Percentiles rank a stretch among this genome's conserved stretches.
These are phyloP conservation scores for Thymelicus sylvestris DNA, from an alignment of 2,888 invertebrate genomes.

Conservation along the genomic window DNA sequence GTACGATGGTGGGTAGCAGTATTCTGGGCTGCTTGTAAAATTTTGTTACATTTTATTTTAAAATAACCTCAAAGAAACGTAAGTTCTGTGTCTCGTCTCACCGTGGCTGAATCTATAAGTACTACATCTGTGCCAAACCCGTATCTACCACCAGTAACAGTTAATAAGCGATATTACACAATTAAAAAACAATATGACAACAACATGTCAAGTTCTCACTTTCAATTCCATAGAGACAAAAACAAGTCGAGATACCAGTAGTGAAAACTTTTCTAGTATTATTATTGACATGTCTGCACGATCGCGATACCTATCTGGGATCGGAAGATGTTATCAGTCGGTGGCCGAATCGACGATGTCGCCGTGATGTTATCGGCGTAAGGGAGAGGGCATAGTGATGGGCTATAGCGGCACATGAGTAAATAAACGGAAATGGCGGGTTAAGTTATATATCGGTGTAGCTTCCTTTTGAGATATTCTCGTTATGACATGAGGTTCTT, in stretches of 20 bases:
- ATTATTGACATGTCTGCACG: constrained; percentile 26
- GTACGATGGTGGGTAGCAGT: no score
- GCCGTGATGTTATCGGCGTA: constrained; percentile 10
- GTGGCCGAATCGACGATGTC: constrained; percentile 26
- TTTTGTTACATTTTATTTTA: no score
- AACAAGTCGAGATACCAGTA: constrained; percentile 11
- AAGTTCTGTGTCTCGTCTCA: no score
- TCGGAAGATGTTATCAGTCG: constrained; percentile 18
- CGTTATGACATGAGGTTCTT: no score
- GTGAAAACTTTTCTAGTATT: constrained; percentile 20
- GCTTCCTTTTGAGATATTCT: no score
- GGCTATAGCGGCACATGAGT: no score
- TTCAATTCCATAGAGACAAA: constrained; percentile 12
- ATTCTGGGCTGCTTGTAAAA: no score
- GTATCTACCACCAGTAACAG: no score
- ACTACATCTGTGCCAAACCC: no score
- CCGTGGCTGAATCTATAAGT: no score
- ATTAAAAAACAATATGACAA: neutral
- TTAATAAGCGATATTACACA: neutral
- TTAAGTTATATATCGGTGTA: neutral
- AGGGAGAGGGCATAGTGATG: neutral
- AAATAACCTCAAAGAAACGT: no score
- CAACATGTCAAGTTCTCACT: constrained; percentile 8
- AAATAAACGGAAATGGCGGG: neutral
- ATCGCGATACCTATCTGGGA: constrained; percentile 16